phyloP scores from a whole-genome alignment of 2,797 vertebrate genomes.

The Siniperca obscura region DNA sequence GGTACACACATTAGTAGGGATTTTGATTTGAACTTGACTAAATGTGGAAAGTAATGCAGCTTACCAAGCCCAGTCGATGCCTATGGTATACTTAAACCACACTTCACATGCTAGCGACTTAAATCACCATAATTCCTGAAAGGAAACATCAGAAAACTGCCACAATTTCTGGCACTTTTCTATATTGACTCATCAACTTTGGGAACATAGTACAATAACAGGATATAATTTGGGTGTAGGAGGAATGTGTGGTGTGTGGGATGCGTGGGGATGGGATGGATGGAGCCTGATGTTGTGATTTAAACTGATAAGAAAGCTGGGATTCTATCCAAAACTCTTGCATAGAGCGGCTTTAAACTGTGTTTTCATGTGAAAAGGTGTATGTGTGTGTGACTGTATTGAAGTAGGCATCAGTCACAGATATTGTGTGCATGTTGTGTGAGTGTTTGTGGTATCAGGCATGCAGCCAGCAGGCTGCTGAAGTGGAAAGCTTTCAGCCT shows the following conservation, averaged over 20 bases:
- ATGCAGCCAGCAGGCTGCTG: conserved; percentile 44
- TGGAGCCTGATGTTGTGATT: conserved; percentile 46
- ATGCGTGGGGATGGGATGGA: conserved; percentile 2
- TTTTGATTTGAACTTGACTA: background rate
- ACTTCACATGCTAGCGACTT: conserved; percentile 12
- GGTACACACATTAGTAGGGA: background rate
- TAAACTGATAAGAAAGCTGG: conserved; percentile 32
- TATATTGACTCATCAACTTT: conserved; percentile 14
- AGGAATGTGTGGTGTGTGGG: conserved; percentile 6
- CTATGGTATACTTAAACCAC: background rate
- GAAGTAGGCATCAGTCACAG: conserved; percentile 25
- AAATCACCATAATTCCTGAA: conserved; percentile 26
- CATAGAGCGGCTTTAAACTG: conserved; percentile 11
- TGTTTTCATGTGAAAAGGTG: conserved; percentile 23
- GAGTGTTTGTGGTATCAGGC: conserved; percentile 15
- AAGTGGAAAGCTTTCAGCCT: conserved; percentile 68
- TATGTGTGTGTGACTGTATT: conserved; percentile 19
- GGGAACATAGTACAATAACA: conserved; percentile 10
- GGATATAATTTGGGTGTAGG: conserved; percentile 28
- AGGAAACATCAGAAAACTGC: conserved; percentile 10
- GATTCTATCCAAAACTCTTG: conserved; percentile 35
- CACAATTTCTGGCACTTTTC: conserved; percentile 1
- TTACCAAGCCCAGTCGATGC: background rate
- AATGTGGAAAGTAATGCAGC: background rate
- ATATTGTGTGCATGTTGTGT: conserved; percentile 29